phyloP scores from a whole-genome alignment of 2,797 vertebrate genomes.

The Phalanger gymnotis region DNA sequence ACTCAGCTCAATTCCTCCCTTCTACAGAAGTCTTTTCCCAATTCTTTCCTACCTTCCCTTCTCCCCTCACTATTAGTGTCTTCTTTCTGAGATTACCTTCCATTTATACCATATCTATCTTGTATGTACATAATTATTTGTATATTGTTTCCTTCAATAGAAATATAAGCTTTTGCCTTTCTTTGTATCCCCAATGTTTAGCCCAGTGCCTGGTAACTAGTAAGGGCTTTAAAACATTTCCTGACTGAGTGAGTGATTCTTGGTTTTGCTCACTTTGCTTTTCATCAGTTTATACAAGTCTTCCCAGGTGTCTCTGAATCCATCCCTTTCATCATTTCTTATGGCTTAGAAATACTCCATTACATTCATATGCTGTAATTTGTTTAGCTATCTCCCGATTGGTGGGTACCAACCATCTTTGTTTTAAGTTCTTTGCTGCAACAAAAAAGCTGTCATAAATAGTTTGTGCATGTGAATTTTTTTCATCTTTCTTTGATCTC shows the following conservation, averaged over 20 bases:
- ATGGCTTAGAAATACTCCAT: too few relatives aligned
- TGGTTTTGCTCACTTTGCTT: too few relatives aligned
- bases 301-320: too few relatives aligned
- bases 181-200: neutral
- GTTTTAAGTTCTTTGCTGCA: neutral
- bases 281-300: too few relatives aligned
- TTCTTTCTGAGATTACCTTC: too few relatives aligned
- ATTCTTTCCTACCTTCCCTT: too few relatives aligned
- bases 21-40: too few relatives aligned
- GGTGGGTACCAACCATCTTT: neutral
- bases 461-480: neutral
- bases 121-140: neutral
- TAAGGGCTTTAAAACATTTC: neutral
- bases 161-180: neutral
- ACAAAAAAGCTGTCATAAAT: neutral
- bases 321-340: too few relatives aligned
- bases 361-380: too few relatives aligned
- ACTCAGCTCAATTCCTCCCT: too few relatives aligned
- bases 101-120: neutral
- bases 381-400: too few relatives aligned
- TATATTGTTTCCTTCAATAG: neutral
- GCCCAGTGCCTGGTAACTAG: neutral
- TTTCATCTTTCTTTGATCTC: neutral
- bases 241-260: neutral
- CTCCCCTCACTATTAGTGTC: too few relatives aligned